Base-by-base conservation (phyloP, 2,888 invertebrate genomes). In the Trissolcus japonicus region DNA sequence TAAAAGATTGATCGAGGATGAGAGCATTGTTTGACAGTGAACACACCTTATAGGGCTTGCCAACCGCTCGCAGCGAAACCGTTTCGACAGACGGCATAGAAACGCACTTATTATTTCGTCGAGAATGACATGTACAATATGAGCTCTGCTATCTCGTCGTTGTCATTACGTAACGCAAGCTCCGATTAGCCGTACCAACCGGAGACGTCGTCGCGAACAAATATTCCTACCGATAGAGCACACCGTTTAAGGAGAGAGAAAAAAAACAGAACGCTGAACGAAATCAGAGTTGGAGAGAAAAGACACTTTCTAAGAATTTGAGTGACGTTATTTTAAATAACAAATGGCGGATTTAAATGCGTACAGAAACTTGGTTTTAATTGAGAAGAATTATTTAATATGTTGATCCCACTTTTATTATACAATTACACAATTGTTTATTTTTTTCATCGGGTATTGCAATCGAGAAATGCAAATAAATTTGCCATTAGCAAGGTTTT, bases 171-270 rank as follows among this genome's bases (percentile, higher is more conserved):
- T 72, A 76, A 76, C 40, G 67, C 59, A 72, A 76, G 72, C 72
- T 76, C 63, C 67, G 72, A 76, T 72, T 67, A 72, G 76, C 48
- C 63, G 76, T 72, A 59, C 72, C 76, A 72, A 59, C 6, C 72
- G 62, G 76, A 53, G 76, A 76, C 63, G 59, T 72, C 71, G 76
- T 50, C 35, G 51, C 66, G 57, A 73, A 48, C 57, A 73, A 55
- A 60, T 25, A 66, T 54, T 40, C 61, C 35, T 7, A 54, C 46
- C 16, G 66, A 76, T 66, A 53, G 59, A 60, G 60, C 25, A 35
- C 35, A 2, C 76, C 65, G 69, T 69, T 63, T 51, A 65, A 67
- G 55, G 75, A 1, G 50, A 53, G 25, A 41, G 43, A 67, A 54
- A 57, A 76, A 6, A 53, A 71, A 50, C 43, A 48, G 57, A 51